Evolutionary conservation across 1,140 invertebrate genomes (phyloP), one percentile per base, ranked within the genome.

Genomic region (Araneus ventricosus): DNA sequence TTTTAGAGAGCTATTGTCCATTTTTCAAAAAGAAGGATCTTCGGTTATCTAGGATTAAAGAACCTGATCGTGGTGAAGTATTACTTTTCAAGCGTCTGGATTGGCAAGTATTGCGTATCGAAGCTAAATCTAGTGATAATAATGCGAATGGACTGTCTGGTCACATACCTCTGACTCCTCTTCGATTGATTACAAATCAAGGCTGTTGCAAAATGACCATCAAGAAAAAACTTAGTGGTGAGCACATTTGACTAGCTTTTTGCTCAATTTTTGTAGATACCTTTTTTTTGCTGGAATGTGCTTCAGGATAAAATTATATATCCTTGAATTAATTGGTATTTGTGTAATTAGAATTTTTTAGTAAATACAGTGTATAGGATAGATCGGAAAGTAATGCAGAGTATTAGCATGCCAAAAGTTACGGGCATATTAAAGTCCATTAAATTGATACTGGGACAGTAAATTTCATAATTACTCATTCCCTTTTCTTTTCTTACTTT

Each of bases 31-130:
- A 75, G 70, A 75, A 98, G 98, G 95, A 98, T 98, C 95, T 96
- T 92, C 97, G 97, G 95, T 96, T 97, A 95, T 99, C 99, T 59
- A 96, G 99, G 94, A 96, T 99, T 80, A 99, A 99, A 96, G 98
- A 99, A 95, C 96, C 97, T 14, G 97, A 97, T 84, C 97, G 97
- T 94, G 98, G 98, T 52, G 98, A 99, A 95, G 96, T 99, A 93
- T 96, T 99, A 87, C 98, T 99, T 95, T 99, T 99, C 96, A 99
- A 99, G 96, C 98, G 99, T 96, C 96, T 99, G 82, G 97, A 98
- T 95, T 99, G 99, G 99, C 98, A 99, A 96, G 99, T 98, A 82
- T 97, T 99, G 45, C 96, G 98, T 94, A 98, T 99, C 95, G 99
- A 99, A 96, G 99, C 99, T 1, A 97, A 95, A 93, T 92, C 94